phyloP scores from a whole-genome alignment of 2,797 vertebrate genomes.

The Xenopus petersii region DNA sequence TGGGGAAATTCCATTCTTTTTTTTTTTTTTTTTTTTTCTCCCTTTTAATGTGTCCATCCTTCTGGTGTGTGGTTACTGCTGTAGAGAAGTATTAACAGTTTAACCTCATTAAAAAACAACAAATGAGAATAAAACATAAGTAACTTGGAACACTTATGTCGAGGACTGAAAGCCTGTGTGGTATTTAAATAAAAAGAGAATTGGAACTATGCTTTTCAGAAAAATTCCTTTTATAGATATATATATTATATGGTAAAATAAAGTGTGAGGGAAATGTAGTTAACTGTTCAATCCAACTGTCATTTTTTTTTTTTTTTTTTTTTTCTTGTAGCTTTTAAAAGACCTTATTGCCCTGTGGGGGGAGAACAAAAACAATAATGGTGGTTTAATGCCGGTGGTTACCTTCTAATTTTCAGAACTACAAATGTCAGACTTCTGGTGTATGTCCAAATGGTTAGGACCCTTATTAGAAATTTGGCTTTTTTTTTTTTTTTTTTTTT shows the following conservation, averaged over 20 bases:
- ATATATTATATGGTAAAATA: slow-evolving; percentile 63
- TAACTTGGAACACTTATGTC: slow-evolving; percentile 72
- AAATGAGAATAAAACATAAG: slow-evolving; percentile 62
- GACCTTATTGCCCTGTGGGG: slow-evolving; percentile 57
- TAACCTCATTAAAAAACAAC: slow-evolving; percentile 70
- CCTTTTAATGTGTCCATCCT: slow-evolving; percentile 75
- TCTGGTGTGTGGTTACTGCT: slow-evolving; percentile 90
- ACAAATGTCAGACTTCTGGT: slow-evolving; percentile 50
- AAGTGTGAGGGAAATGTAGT: slow-evolving; percentile 62
- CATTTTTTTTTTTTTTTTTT: slow-evolving; percentile 14
- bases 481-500: slow-evolving; percentile 46
- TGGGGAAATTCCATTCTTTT: slow-evolving; percentile 81
- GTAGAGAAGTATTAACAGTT: slow-evolving; percentile 87
- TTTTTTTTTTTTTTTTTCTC: slow-evolving; percentile 63
- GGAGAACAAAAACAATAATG: neutral
- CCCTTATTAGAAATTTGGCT: slow-evolving; percentile 51
- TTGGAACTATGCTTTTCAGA: slow-evolving; percentile 71
- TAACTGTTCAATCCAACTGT: slow-evolving; percentile 58
- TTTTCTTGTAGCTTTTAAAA: slow-evolving; percentile 52
- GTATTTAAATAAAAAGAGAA: slow-evolving; percentile 66
- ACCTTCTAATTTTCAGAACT: neutral
- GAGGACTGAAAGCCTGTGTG: slow-evolving; percentile 67
- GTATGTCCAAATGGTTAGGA: slow-evolving; percentile 52
- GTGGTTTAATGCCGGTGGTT: slow-evolving; percentile 40
- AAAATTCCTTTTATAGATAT: slow-evolving; percentile 60